Base-by-base conservation (phyloP, 2,797 vertebrate species). In the Darevskia nairensis region DNA sequence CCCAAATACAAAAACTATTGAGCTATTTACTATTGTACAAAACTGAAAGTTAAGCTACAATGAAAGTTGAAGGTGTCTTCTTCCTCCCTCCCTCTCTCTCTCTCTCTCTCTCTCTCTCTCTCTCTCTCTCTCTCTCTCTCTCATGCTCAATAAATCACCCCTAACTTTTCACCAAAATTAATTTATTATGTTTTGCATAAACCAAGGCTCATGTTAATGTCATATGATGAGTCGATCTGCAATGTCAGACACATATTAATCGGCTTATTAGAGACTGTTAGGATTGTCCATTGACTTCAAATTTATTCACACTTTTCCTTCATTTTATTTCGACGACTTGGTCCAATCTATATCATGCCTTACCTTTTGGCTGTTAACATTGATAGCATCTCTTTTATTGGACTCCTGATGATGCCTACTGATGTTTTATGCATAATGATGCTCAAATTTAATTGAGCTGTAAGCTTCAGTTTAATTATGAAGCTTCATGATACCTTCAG, bases 381-480 rank as follows among this genome's bases (percentile, higher is more conserved):
- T 92, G 94, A 95, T 90, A 93, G 88, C 66, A 82, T 90, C 95
- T 92, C 80, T 86, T 95, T 96, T 96, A 95, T 95, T 93, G 92
- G 93, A 82, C 94, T 95, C 94, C 86, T 80, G 94, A 80, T 80
- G 94, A 82, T 93, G 92, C 86, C 90, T 92, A 91, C 92, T 96
- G 96, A 96, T 96, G 88, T 91, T 96, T 96, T 95, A 95, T 96
- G 92, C 94, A 96, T 95, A 96, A 96, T 95, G 94, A 96, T 96
- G 93, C 94, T 96, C 93, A 91, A 95, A 96, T 96, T 96, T 96
- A 97, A 97, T 96, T 96, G 96, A 96, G 94, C 95, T 95, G 90
- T 95, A 96, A 96, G 95, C 95, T 96, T 95, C 90, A 82, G 88
- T 96, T 97, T 97, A 97, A 96, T 97, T 96, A 97, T 96, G 94